Base-by-base conservation (phyloP, 1,140 invertebrate genomes). In the Drosophila nebulosa region DNA sequence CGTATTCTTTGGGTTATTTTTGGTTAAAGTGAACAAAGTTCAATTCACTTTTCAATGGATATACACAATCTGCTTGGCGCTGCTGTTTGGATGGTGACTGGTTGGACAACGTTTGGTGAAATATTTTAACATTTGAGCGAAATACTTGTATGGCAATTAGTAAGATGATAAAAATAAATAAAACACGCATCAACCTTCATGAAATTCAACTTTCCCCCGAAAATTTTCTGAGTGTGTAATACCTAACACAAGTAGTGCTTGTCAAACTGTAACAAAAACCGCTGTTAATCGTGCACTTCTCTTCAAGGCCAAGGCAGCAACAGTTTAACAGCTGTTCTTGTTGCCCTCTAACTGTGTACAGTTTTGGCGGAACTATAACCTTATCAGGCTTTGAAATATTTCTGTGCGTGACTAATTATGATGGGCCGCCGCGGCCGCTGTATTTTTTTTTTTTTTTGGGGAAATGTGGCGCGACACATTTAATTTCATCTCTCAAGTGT, bases 91-190 rank as follows among this genome's bases (percentile, higher is more conserved):
- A 30, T 26, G 53, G 63, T 64, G 50, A 85, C 16, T 46, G 57
- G 57, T 65, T 51, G 39, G 52, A 55, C 55, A 18, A 51, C 3
- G 32, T 50, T 50, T 6, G 27, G 6, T 59, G 78, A 81, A 86
- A 86, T 64, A 30, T 53, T 57, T 51, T 69, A 64, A 61, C 72
- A 39, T 32, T 46, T 26, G 24, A 36, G 26, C 55, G 83, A 71
- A 88, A 86, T 88, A 42, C 69, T 55, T 62, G 66, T 55, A 24
- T 59, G 57, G 35, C 51, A 75, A 86, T 86, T 86, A 86, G 81
- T 86, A 86, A 88, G 64, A 53, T 42, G 55, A 62, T 66, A 67
- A 56, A 85, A 85, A 86, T 85, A 85, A 61, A 68, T 30, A 21
- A 24, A 66, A 57, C 50, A 69, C 72, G 50, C 70, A 66, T 46